These are phyloP conservation scores for Sarcophilus harrisii DNA, from an alignment of 2,797 vertebrate species.

Conservation along the genomic window DNA sequence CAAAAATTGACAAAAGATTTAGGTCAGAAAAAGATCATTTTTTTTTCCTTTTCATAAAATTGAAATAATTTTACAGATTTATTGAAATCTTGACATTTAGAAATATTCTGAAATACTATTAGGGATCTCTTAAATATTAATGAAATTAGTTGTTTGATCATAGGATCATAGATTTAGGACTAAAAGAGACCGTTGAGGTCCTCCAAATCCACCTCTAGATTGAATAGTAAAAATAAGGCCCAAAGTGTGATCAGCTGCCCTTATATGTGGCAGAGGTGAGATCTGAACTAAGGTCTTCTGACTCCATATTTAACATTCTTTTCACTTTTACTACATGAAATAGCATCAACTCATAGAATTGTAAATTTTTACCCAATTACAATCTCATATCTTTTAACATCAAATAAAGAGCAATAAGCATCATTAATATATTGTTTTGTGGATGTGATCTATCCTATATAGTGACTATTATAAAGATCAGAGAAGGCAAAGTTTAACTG, in stretches of 20 bases:
- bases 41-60: not conserved
- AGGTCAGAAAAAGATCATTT: not conserved
- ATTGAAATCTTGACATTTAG: not conserved
- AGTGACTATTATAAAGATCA: not conserved
- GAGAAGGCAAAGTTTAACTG: not conserved
- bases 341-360: not conserved
- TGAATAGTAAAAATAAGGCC: not conserved
- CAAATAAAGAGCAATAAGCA: not conserved
- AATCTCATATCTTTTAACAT: not conserved
- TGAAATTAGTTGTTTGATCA: not conserved
- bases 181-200: not conserved
- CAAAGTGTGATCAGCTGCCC: not conserved
- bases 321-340: not conserved
- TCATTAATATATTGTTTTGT: not conserved
- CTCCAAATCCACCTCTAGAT: not conserved
- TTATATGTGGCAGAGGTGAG: not conserved
- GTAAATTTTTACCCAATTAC: not conserved
- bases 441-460: not conserved
- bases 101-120: not conserved
- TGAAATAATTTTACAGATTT: not conserved
- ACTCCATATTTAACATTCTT: not conserved
- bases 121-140: not conserved
- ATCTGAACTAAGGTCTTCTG: not conserved
- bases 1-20: conserved; percentile 24
- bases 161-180: not conserved